Evolutionary conservation across 2,797 vertebrate species (phyloP), one percentile per base, ranked within the genome.

Genomic region (Graptemys geographica): DNA sequence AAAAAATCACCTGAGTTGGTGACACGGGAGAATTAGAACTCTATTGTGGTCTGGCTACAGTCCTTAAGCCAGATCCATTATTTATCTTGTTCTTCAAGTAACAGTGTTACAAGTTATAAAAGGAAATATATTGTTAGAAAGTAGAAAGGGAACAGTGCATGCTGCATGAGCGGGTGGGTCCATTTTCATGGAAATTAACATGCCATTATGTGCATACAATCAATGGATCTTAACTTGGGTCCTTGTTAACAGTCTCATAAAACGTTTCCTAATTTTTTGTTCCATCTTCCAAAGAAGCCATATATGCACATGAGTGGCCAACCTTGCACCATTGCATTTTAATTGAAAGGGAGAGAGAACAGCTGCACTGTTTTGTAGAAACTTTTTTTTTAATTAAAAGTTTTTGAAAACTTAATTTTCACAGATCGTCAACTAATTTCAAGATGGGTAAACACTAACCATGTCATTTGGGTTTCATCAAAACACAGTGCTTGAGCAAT

Each of bases 381-480:
- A 80, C 84, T 49, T 33, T 41, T 16, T 79, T 79, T 55, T 55
- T 55, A 79, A 52, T 76, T 65, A 21, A 53, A 47, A 55, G 18
- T 69, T 21, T 51, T 37, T 8, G 33, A 87, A 87, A 87, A 90
- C 25, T 37, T 53, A 12, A 93, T 57, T 85, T 83, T 44, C 83
- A 53, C 57, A 79, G 72, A 83, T 15, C 16, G 37, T 79, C 62
- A 89, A 93, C 78, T 52, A 90, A 27, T 79, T 78, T 95, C 55
- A 52, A 72, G 86, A 87, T 85, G 52, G 51, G 8, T 3, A 56
- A 74, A 53, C 51, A 57, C 47, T 33, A 4, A 25, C 11, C 52
- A 44, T 51, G 53, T 52, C 52, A 59, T 41, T 33, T 5, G 44
- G 41, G 21, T 44, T 83, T 59, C 51, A 83, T 28, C 76, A 27